phyloP scores from a whole-genome alignment of 2,113 vertebrate species.

The Ovibos moschatus region DNA sequence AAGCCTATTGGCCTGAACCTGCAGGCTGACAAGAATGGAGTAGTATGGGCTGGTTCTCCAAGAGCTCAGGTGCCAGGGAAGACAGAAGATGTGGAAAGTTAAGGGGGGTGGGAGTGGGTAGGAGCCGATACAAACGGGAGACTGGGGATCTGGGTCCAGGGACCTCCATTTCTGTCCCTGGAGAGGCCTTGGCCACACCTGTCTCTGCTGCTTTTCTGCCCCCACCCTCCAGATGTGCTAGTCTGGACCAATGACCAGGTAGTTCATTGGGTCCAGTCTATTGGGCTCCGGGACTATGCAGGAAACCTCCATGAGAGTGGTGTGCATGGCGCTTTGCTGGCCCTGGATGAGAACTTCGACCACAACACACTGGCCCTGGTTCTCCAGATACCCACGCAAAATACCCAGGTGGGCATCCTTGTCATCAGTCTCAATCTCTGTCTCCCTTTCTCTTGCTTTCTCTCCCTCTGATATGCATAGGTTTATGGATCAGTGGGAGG shows the following conservation, averaged over 20 bases:
- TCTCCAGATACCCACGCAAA: constrained; percentile 97
- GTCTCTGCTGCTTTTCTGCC: neutral
- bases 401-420: constrained; percentile 88
- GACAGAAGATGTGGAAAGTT: neutral
- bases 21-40: neutral
- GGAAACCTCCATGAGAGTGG: constrained; percentile 93
- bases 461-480: fast-evolving
- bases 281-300: constrained; percentile 93
- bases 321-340: constrained; percentile 91
- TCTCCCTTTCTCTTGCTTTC: neutral
- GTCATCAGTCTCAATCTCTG: neutral
- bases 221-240: constrained; percentile 85
- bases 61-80: neutral
- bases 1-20: neutral
- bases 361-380: constrained; percentile 95
- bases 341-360: constrained; percentile 96
- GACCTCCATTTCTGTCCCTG: neutral
- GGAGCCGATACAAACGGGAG: neutral
- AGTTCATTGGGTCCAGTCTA: constrained; percentile 94
- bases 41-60: neutral
- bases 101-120: neutral
- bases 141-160: neutral
- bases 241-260: constrained; percentile 99
- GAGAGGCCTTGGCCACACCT: neutral
- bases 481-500: neutral